These are phyloP conservation scores for Brachyrhaphis roseni DNA, from an alignment of 2,797 vertebrate genomes.

Conservation along the genomic window DNA sequence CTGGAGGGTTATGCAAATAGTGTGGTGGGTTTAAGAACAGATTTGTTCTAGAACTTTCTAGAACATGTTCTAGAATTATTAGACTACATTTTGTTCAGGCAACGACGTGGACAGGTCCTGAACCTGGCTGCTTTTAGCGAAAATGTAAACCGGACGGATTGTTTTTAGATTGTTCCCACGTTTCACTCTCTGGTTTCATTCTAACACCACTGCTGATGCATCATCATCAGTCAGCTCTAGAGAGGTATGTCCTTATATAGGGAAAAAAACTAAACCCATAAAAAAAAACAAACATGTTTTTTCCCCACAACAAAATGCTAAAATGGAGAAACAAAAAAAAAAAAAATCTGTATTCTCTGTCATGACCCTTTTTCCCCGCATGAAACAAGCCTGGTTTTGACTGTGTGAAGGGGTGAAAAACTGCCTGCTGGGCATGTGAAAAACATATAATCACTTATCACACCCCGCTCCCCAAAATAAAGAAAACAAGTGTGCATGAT, in stretches of 20 bases:
- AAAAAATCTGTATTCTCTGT: conserved; percentile 44
- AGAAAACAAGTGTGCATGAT: conserved; percentile 68
- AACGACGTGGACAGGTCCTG: neutral
- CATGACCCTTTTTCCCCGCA: conserved; percentile 62
- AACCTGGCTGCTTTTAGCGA: neutral
- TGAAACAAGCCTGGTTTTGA: conserved; percentile 63
- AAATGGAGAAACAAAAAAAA: neutral
- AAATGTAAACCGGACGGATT: neutral
- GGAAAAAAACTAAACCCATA: no score
- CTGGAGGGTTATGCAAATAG: neutral
- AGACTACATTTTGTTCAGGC: neutral
- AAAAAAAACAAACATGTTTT: neutral
- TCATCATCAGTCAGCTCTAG: conserved; percentile 18
- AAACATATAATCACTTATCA: conserved; percentile 32
- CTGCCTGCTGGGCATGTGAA: conserved; percentile 53
- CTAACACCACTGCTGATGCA: conserved; percentile 23
- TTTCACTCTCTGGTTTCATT: conserved; percentile 33
- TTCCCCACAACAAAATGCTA: neutral
- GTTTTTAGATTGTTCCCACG: neutral
- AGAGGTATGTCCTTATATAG: conserved; percentile 53
- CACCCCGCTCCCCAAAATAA: conserved; percentile 21
- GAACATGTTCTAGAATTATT: no score
- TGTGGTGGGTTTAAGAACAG: neutral
- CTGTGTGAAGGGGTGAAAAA: conserved; percentile 42
- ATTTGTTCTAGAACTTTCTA: no score